Base-by-base conservation (phyloP, 2,888 invertebrate species). In the Lapara coniferarum region DNA sequence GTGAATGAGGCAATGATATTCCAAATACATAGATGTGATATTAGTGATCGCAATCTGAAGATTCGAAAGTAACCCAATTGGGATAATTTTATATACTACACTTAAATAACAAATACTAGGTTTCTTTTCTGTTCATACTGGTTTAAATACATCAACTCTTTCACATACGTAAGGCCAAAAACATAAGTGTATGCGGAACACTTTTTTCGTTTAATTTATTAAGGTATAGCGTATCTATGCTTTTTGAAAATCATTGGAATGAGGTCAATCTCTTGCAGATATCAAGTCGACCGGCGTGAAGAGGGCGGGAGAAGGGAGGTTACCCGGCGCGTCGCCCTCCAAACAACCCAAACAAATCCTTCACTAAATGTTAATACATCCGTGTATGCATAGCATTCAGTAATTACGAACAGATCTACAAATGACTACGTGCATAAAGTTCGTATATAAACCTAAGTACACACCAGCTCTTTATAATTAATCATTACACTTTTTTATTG, bases 241-340 rank as follows among this genome's bases (percentile, higher is more conserved):
- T 25, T 25, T 25, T 25, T 25, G 25, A 25, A 25, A 25, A 25
- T 25, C 25, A 25, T 25, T 25, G 25, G 25, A 25, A 25, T 25
- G 25, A 25, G 25, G 25, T 25, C 25, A 25, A 25, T 73, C 78
- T 78, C 78, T 84, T 74, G 2, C 85, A 92, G 91, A 92, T 75
- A 89, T 90, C 73, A 92, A 92, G 74, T 87, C 91, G 8, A 87
- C 91, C 37, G 94, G 90, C 0, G 88, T 93, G 71, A 94, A 94
- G 78, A 77, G 94, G 66, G 84, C 92, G 51, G 91, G 93, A 69
- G 94, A 94, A 49, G 87, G 87, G 30, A 83, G 94, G 74, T 73
- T 94, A 72, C 89, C 93, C 6, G 94, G 94, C 73, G 93, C 94
- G 8, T 94, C 94, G 19, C 93, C 94, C 1, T 92, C 93, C 10